Percentiles rank a stretch among this genome's conserved stretches.
Evolutionary conservation across 1,140 invertebrate species (phyloP).

Genomic region (Pseudomyrmex gracilis): DNA sequence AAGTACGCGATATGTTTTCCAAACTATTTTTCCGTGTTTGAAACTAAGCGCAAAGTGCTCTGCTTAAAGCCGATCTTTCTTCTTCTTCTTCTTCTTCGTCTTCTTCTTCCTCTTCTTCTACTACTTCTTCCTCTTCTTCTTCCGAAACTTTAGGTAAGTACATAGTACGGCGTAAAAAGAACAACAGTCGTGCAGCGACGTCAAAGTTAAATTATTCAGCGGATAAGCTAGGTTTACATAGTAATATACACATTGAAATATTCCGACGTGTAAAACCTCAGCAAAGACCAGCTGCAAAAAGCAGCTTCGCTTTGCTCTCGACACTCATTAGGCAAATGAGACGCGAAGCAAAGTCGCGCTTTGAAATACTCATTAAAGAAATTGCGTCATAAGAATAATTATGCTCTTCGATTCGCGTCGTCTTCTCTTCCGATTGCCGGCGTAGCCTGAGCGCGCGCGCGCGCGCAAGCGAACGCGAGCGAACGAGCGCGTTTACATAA

Average conservation of each 20-base stretch:
- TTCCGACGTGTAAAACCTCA: neutral
- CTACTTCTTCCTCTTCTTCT: neutral
- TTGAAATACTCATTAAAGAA: conserved; percentile 15
- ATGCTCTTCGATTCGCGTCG: conserved; percentile 9
- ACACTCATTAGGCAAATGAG: conserved; percentile 32
- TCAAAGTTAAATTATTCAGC: conserved; percentile 28
- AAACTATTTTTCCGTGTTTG: neutral
- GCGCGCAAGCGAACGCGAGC: no score
- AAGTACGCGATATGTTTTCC: no score
- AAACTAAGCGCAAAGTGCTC: neutral
- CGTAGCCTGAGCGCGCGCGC: no score
- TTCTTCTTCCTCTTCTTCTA: neutral
- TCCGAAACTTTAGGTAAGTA: neutral
- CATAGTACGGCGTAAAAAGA: neutral
- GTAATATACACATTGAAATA: conserved; percentile 6
- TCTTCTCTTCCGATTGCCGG: no score
- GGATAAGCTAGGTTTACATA: conserved; percentile 10
- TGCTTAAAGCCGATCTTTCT: neutral
- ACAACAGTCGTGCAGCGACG: neutral
- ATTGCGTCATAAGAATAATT: conserved; percentile 22
- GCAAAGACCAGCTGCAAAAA: neutral
- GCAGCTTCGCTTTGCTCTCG: conserved; percentile 8
- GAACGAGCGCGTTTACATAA: neutral
- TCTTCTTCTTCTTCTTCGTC: neutral
- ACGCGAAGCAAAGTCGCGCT: conserved; percentile 4